Evolutionary conservation across 2,888 invertebrate species (phyloP).

Genomic region (Nezara viridula): DNA sequence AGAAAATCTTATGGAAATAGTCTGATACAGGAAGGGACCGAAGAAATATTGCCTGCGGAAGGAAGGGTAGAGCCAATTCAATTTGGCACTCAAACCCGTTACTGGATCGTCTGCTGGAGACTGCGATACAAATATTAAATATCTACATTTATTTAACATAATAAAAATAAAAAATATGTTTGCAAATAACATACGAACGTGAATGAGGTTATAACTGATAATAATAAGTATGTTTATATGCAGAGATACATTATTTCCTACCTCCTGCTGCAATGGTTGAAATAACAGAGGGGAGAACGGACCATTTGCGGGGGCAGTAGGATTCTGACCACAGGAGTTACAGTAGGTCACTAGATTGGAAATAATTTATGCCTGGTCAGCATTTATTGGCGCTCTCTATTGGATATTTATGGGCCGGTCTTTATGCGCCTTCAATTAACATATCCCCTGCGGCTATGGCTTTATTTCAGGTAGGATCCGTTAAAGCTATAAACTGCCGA

Average conservation of each 20-base stretch:
- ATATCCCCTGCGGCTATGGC: conserved; percentile 18
- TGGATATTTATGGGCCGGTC: neutral
- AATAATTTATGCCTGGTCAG: conserved; percentile 13
- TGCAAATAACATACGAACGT: neutral
- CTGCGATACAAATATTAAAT: too few relatives aligned
- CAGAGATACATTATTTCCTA: neutral
- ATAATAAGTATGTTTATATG: neutral
- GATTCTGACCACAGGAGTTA: neutral
- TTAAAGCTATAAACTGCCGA: conserved; percentile 5
- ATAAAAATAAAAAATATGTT: neutral
- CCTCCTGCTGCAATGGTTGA: neutral
- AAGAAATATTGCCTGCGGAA: too few relatives aligned
- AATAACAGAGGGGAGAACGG: neutral
- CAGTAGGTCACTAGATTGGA: neutral
- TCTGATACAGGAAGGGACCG: too few relatives aligned
- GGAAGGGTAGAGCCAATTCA: too few relatives aligned
- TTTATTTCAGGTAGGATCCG: conserved; percentile 17
- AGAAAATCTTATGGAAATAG: too few relatives aligned
- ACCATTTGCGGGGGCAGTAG: neutral
- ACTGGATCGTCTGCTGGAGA: too few relatives aligned
- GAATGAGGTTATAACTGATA: neutral
- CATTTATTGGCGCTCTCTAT: conserved; percentile 9
- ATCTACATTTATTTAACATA: neutral
- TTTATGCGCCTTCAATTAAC: conserved; percentile 26
- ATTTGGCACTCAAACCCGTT: too few relatives aligned